A percentile compares a stretch with the other conserved stretches of the same genome.
These are phyloP conservation scores for Tringa solitaria DNA, from an alignment of 2,113 vertebrate genomes.

Conservation along the genomic window DNA sequence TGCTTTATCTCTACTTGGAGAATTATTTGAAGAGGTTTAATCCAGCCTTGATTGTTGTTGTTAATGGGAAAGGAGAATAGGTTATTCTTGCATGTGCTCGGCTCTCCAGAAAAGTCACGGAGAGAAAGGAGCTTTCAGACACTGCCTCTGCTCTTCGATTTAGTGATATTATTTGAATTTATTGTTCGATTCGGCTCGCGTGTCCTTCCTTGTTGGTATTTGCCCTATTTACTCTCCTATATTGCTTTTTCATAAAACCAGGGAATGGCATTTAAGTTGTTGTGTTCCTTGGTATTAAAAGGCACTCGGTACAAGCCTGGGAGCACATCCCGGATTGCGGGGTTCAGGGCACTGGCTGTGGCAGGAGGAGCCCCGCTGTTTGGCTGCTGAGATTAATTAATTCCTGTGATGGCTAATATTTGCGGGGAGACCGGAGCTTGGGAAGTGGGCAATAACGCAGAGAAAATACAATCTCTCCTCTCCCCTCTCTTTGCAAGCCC, in stretches of 20 bases:
- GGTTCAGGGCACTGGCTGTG: slow-evolving; percentile 83
- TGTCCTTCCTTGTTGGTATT: slow-evolving; percentile 93
- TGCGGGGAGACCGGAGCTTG: not conserved
- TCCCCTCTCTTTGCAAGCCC: not conserved
- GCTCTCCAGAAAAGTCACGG: slow-evolving; percentile 29
- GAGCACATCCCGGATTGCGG: slow-evolving; percentile 84
- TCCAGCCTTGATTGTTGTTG: slow-evolving; percentile 50
- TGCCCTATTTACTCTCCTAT: slow-evolving; percentile 97
- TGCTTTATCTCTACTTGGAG: slow-evolving; percentile 67
- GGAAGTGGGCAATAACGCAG: not conserved
- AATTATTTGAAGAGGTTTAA: slow-evolving; percentile 62
- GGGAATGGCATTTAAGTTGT: slow-evolving; percentile 96
- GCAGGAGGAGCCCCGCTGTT: slow-evolving; percentile 78
- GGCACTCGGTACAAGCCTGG: slow-evolving; percentile 81
- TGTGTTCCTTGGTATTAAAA: slow-evolving; percentile 94
- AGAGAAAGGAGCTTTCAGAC: slow-evolving; percentile 1
- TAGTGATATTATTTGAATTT: slow-evolving; percentile 77
- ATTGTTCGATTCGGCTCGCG: slow-evolving; percentile 85
- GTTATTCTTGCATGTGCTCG: slow-evolving; percentile 39
- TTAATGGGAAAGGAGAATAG: slow-evolving; percentile 50
- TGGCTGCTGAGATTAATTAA: slow-evolving; percentile 73
- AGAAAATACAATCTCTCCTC: not conserved
- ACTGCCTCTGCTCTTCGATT: slow-evolving; percentile 14
- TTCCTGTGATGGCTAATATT: slow-evolving; percentile 36
- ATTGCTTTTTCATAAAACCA: slow-evolving; percentile 92